A percentile compares a stretch with the other conserved stretches of the same genome.
Evolutionary conservation across 2,888 invertebrate species (phyloP).

Genomic region (Axea sp.): DNA sequence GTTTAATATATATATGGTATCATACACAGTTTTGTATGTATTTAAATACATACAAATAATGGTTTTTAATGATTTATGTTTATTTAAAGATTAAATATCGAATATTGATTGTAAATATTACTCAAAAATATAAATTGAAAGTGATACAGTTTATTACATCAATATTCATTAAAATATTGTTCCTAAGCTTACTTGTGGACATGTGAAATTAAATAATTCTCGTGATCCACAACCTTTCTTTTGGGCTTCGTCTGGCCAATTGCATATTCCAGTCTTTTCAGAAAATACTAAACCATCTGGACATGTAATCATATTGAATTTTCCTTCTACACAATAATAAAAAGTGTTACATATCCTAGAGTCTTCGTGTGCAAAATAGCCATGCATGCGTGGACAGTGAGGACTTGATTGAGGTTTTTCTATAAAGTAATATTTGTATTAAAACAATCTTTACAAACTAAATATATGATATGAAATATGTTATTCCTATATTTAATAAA

Average conservation of each 20-base stretch:
- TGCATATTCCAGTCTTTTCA: conserved; percentile 92
- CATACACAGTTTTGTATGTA: too few species aligned
- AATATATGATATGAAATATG: too few species aligned
- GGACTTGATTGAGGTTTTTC: conserved; percentile 83
- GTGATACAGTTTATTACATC: too few species aligned
- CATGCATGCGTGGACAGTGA: conserved; percentile 90
- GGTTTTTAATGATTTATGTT: too few species aligned
- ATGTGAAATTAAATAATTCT: conserved; percentile 91
- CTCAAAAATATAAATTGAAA: too few species aligned
- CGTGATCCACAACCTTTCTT: conserved; percentile 91
- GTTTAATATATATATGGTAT: too few species aligned
- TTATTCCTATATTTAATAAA: too few species aligned
- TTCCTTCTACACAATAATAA: conserved; percentile 93
- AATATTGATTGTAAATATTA: too few species aligned
- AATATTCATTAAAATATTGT: too few species aligned
- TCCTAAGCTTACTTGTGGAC: conserved; percentile 82
- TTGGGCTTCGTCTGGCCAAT: conserved; percentile 95
- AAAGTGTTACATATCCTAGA: conserved; percentile 89
- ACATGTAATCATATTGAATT: conserved; percentile 94
- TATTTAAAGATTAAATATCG: too few species aligned
- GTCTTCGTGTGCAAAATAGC: conserved; percentile 92
- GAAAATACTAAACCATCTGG: conserved; percentile 93
- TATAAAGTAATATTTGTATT: conserved; percentile 48
- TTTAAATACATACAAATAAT: too few species aligned
- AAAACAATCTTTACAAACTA: too few species aligned